These are phyloP conservation scores for Zootoca vivipara DNA, from an alignment of 2,113 vertebrate genomes.

Conservation along the genomic window DNA sequence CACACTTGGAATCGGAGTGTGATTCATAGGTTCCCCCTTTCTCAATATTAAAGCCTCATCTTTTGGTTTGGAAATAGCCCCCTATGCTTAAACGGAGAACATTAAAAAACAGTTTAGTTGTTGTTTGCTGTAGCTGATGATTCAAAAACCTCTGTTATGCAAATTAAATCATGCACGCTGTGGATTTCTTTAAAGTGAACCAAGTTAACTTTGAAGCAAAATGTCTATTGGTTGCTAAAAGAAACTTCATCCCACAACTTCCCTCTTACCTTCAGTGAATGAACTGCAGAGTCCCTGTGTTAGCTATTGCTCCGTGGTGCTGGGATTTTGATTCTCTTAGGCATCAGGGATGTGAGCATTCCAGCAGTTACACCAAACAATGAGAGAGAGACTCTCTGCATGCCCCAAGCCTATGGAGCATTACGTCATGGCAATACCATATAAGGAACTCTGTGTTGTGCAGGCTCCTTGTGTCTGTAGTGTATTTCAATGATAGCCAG, in stretches of 20 bases:
- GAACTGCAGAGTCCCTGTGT: slow-evolving; percentile 46
- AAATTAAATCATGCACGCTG: slow-evolving; percentile 17
- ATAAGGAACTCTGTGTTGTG: slow-evolving; percentile 87
- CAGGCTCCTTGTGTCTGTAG: slow-evolving; percentile 73
- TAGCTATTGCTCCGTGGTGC: slow-evolving; percentile 64
- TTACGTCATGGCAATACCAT: slow-evolving; percentile 96
- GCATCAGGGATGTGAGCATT: slow-evolving; percentile 83
- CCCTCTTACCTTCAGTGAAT: slow-evolving; percentile 69
- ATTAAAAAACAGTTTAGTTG: neutral
- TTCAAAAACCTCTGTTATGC: slow-evolving; percentile 13
- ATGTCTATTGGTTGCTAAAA: slow-evolving; percentile 32
- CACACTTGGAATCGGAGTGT: slow-evolving; percentile 57
- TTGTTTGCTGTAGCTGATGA: neutral
- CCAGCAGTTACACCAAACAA: slow-evolving; percentile 90
- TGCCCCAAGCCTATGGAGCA: slow-evolving; percentile 87
- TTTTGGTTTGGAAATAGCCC: slow-evolving; percentile 32
- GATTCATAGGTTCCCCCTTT: slow-evolving; percentile 42
- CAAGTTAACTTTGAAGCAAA: slow-evolving; percentile 15
- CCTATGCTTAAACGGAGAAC: slow-evolving; percentile 7
- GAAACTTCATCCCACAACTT: slow-evolving; percentile 26
- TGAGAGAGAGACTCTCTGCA: slow-evolving; percentile 84
- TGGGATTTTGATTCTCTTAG: slow-evolving; percentile 60
- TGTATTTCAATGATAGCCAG: slow-evolving; percentile 64
- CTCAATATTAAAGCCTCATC: slow-evolving; percentile 38
- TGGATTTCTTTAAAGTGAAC: slow-evolving; percentile 7